Percentiles rank a stretch among this genome's conserved stretches.
These are phyloP conservation scores for Bolinopsis microptera DNA, from an alignment of 37 sponge, comb jelly and placozoan species.

Conservation along the genomic window DNA sequence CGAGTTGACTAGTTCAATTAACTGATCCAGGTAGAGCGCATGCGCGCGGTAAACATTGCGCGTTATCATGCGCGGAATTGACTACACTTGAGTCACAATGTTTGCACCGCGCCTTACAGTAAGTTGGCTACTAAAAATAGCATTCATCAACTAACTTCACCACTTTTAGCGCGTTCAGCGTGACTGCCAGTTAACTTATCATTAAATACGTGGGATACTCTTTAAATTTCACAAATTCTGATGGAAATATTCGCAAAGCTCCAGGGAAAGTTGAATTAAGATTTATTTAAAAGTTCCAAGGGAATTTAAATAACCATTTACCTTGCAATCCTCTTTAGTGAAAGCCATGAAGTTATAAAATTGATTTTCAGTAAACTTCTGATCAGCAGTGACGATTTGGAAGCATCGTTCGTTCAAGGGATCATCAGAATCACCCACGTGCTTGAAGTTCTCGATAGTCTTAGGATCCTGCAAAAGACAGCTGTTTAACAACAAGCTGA, in stretches of 20 bases:
- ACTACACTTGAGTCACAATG: not conserved
- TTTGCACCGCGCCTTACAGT: not conserved
- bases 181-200: no score
- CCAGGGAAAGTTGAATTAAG: no score
- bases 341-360: slow-evolving; percentile 34
- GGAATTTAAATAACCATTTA: not conserved
- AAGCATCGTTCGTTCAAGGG: slow-evolving; percentile 25
- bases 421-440: slow-evolving; percentile 66
- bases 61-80: not conserved
- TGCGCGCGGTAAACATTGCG: not conserved
- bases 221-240: no score
- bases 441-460: slow-evolving; percentile 91
- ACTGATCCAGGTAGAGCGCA: not conserved
- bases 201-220: no score
- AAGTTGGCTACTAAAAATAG: not conserved
- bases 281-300: no score
- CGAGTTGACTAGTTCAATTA: not conserved
- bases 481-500: no score
- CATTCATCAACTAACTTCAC: no score
- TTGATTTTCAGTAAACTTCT: not conserved
- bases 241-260: no score
- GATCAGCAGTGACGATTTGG: not conserved
- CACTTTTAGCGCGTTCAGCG: no score
- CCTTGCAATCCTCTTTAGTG: slow-evolving; percentile 34
- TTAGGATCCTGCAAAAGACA: slow-evolving; percentile 69